Evolutionary conservation across 2,888 invertebrate species (phyloP), one percentile per base, ranked within the genome.

Genomic region (Zaprionus obscuricornis): DNA sequence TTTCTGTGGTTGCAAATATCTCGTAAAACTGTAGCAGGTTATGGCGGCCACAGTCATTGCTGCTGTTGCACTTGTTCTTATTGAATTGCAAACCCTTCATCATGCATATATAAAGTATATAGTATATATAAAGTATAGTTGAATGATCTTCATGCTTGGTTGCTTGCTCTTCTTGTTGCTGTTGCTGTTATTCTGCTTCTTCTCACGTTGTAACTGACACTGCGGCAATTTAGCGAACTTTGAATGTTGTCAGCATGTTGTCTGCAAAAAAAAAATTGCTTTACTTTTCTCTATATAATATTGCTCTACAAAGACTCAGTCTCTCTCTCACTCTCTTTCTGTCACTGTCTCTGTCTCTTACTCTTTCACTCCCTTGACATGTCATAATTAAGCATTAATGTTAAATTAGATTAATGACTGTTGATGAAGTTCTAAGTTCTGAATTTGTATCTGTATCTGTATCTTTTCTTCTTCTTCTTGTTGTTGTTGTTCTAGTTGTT

Each of bases 331-430:
- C n/a, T n/a, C n/a, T n/a, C n/a, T n/a, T n/a, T n/a, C n/a, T n/a
- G n/a, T n/a, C n/a, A n/a, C n/a, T n/a, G 20, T 34, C 18, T 50
- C 14, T 14, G 16, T 45, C 18, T 8, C 10, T 16, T 20, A 22
- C 22, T 29, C 50, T 10, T 40, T 26, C 13, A 49, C 47, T 26
- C 20, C 52, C 34, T 62, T n/a, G 33, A 20, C 27, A 26, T 26
- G 14, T 34, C 54, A 57, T 67, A 79, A 79, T 75, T 70, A 75
- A 39, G 51, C 70, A 63, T 59, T 71, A 68, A 66, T 57, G 76
- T 57, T 68, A 73, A 81, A 79, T 79, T 82, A 81, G 77, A 81
- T 81, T 81, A 82, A 81, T 81, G 81, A 82, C n/a, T n/a, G n/a
- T n/a, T n/a, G n/a, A n/a, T n/a, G n/a, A n/a, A n/a, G n/a, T n/a